Evolutionary conservation across 1,140 invertebrate species (phyloP).

Genomic region (Aphis craccivora): DNA sequence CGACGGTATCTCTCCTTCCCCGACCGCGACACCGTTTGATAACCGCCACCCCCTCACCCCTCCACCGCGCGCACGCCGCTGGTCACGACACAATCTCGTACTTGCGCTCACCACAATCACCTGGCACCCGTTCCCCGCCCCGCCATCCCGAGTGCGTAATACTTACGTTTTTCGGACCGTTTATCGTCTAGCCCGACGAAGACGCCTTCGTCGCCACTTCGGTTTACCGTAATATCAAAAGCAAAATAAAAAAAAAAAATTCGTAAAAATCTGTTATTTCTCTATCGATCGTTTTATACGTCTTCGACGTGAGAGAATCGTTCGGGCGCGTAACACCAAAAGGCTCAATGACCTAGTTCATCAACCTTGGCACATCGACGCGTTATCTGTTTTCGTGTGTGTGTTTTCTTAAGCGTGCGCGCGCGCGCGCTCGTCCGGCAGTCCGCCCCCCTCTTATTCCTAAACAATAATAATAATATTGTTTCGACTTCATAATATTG

Average conservation of each 20-base stretch:
- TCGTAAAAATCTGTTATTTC: neutral
- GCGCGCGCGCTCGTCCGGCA: neutral
- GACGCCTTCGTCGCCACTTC: neutral
- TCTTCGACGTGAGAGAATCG: neutral
- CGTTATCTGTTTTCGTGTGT: neutral
- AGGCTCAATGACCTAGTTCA: slow-evolving; percentile 46
- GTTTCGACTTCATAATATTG: neutral
- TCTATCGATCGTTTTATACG: neutral
- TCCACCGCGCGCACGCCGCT: too few relatives aligned
- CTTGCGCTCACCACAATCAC: neutral
- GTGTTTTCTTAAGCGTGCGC: neutral
- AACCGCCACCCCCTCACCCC: neutral
- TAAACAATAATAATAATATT: neutral
- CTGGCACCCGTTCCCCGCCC: too few relatives aligned
- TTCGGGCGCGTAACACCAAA: neutral
- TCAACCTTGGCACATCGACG: slow-evolving; percentile 42
- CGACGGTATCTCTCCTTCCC: too few relatives aligned
- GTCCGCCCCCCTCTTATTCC: too few relatives aligned
- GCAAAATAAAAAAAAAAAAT: neutral
- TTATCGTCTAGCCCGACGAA: neutral
- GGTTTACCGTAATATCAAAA: neutral
- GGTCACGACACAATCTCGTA: neutral
- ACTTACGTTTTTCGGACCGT: neutral
- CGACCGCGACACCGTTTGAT: neutral
- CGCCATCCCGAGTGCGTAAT: neutral